Evolutionary conservation across 2,113 vertebrate species (phyloP).

Genomic region (Oplegnathus fasciatus): DNA sequence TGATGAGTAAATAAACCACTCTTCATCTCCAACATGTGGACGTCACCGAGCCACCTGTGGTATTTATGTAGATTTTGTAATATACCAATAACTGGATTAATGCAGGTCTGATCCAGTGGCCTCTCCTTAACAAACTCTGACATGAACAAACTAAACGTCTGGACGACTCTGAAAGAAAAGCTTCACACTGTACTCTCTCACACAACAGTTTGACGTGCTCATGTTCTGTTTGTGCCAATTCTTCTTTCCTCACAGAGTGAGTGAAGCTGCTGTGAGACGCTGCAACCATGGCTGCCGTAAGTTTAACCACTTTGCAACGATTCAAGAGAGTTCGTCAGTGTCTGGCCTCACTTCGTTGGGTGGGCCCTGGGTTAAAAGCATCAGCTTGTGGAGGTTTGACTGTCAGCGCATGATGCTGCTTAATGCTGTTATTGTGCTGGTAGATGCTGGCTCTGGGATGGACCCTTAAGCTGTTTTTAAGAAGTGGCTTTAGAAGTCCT

Average conservation of each 20-base stretch:
- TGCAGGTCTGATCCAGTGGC: neutral
- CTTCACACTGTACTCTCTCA: neutral
- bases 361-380: neutral
- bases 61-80: neutral
- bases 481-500: slow-evolving; percentile 57
- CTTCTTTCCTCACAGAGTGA: slow-evolving; percentile 48
- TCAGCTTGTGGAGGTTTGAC: slow-evolving; percentile 20
- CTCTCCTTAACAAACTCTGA: neutral
- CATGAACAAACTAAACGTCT: slow-evolving; percentile 13
- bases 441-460: slow-evolving; percentile 58
- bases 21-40: neutral
- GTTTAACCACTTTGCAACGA: slow-evolving; percentile 50
- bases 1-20: neutral
- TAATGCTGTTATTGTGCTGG: slow-evolving; percentile 51
- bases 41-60: neutral
- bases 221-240: slow-evolving; percentile 15
- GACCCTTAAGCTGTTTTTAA: slow-evolving; percentile 68
- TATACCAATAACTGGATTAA: neutral
- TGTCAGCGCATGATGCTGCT: slow-evolving; percentile 33
- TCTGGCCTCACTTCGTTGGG: slow-evolving; percentile 16
- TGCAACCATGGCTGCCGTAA: slow-evolving; percentile 84
- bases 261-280: slow-evolving; percentile 66
- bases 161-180: neutral
- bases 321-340: neutral
- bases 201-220: neutral